Base-by-base conservation (phyloP, 1,140 invertebrate genomes). In the Penaeus indicus region DNA sequence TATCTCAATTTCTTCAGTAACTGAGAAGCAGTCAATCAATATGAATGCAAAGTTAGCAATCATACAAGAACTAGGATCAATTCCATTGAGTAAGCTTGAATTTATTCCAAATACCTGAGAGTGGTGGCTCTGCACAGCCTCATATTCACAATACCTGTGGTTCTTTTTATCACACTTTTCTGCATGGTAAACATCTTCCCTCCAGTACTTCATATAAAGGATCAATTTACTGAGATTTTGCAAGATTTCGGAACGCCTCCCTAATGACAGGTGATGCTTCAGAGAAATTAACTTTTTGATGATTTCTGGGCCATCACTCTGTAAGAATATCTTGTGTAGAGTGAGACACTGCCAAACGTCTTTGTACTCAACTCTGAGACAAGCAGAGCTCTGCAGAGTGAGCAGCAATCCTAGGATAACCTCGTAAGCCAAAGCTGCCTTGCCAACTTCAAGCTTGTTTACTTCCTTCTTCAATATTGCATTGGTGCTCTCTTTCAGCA, bases 121-220 rank as follows among this genome's bases (percentile, higher is more conserved):
- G 54, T 88, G 87, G 60, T 88, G 87, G 61, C 78, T 84, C 32
- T 88, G 81, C 5, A 78, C 32, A 21, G 67, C 47, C 75, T 72
- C 69, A 27, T 88, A 88, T 19, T 88, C 87, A 88, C 87, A 88
- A 83, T 77, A 88, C 27, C 87, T 60, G 69, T 88, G 87, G 21
- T 27, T 88, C 72, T 88, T 88, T 60, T 88, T 88, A 22, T 88
- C 87, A 32, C 87, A 88, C 32, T 88, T 88, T 25, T 88, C 87
- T 8, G 72, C 63, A 38, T 88, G 87, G 22, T 88, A 67, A 32
- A 88, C 64, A 60, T 88, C 87, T 62, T 88, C 80, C 27, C 87
- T 47, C 87, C 87, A 88, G 32, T 60, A 88, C 25, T 88, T 88
- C 81, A 88, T 84, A 25, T 84, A 83, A 25, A 84, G 60, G 42